Conservation (phyloP, 2,888 invertebrate species). For the Coleophora flavipennella region DNA sequence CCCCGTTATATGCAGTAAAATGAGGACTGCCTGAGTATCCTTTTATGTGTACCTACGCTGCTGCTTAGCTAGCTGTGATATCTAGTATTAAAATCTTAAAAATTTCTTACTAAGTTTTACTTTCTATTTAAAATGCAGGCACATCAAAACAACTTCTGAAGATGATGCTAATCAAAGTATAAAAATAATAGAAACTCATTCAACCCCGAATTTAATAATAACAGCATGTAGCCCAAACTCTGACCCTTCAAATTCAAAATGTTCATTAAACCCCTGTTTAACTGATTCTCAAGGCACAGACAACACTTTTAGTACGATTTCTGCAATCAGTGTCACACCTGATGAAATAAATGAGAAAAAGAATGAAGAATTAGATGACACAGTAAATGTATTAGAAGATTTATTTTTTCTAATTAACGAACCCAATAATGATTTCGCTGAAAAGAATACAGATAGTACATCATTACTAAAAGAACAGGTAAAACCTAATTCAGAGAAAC, state of each 20-base stretch:
- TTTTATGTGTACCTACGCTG: too few species aligned
- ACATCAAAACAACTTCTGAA: slow-evolving; percentile 2
- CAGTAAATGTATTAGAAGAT: slow-evolving; percentile 42
- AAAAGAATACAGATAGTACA: too few species aligned
- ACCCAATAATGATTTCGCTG: slow-evolving; percentile 9
- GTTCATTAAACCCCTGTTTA: slow-evolving; percentile 7
- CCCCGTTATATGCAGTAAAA: too few species aligned
- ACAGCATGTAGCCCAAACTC: slow-evolving; percentile 6
- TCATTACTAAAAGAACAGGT: too few species aligned
- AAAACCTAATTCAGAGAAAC: not conserved
- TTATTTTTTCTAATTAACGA: slow-evolving; percentile 40
- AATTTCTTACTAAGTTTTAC: too few species aligned
- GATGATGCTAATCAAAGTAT: slow-evolving; percentile 27
- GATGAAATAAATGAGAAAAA: too few species aligned
- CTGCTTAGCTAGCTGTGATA: too few species aligned
- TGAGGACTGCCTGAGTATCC: too few species aligned
- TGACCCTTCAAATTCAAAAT: slow-evolving; percentile 9
- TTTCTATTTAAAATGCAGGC: slow-evolving; percentile 3
- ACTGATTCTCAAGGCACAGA: not conserved
- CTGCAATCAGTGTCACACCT: slow-evolving; percentile 14
- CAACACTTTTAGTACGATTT: too few species aligned
- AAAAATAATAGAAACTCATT: slow-evolving; percentile 44
- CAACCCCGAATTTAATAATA: slow-evolving; percentile 36
- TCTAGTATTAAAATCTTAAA: too few species aligned
- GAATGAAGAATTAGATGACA: slow-evolving; percentile 32